phyloP scores from a whole-genome alignment of 2,113 vertebrate species.

The Gadus chalcogrammus region DNA sequence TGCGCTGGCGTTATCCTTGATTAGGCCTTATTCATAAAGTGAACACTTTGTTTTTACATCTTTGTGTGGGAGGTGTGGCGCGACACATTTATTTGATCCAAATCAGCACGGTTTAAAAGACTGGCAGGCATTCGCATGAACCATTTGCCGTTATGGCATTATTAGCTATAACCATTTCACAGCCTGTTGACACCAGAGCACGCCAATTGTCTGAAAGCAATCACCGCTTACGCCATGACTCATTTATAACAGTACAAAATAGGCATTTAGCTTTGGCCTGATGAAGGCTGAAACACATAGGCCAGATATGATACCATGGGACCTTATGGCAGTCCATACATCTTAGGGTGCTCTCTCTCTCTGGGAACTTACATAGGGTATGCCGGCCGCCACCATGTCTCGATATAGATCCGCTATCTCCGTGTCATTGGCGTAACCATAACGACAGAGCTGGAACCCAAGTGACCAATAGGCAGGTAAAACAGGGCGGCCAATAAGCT shows the following conservation, averaged over 20 bases:
- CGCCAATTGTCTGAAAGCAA: not conserved
- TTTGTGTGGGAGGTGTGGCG: not conserved
- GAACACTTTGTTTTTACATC: not conserved
- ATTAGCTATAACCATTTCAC: not conserved
- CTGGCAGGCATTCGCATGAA: too few species aligned
- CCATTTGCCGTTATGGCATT: not conserved
- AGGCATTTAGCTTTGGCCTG: not conserved
- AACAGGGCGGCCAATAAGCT: constrained; percentile 89
- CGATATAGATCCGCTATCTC: constrained; percentile 76
- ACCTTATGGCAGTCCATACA: too few species aligned
- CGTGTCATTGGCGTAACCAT: constrained; percentile 81
- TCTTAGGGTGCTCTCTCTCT: too few species aligned
- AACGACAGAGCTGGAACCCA: constrained; percentile 92
- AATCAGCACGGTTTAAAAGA: not conserved
- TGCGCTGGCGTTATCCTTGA: too few species aligned
- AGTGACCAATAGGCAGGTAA: constrained; percentile 93
- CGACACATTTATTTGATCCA: not conserved
- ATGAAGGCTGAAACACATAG: not conserved
- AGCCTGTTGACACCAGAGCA: not conserved
- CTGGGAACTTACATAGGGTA: constrained; percentile 82
- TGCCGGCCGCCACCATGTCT: constrained; percentile 72
- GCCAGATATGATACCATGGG: not conserved
- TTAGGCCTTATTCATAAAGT: too few species aligned
- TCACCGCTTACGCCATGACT: not conserved
- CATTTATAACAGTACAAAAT: not conserved